Conservation (phyloP, 2,888 invertebrate species). For the Coenonympha glycerion region DNA sequence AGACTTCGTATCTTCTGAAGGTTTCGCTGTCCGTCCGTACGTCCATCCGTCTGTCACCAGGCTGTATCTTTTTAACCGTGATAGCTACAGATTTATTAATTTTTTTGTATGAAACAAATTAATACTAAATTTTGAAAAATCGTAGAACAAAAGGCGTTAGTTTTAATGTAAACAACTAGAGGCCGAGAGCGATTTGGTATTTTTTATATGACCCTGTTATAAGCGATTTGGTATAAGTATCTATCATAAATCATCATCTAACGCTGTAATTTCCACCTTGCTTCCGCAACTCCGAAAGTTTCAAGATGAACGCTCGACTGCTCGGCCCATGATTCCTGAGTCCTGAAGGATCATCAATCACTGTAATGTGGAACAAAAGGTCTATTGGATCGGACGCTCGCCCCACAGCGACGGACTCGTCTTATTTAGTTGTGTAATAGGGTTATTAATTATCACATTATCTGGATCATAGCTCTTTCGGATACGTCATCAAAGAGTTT, state of each 20-base stretch:
- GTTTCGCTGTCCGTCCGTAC: no score
- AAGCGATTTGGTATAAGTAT: no score
- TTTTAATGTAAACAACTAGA: no score
- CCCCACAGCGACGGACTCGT: not conserved
- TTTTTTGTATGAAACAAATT: no score
- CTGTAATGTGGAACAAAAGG: conserved; percentile 1
- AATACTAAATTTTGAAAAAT: no score
- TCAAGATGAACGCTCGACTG: not conserved
- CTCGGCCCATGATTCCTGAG: not conserved
- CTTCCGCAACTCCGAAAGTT: not conserved
- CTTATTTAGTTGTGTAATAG: not conserved
- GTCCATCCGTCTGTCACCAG: no score
- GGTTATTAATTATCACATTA: conserved; percentile 1
- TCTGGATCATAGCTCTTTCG: not conserved
- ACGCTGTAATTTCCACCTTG: not conserved
- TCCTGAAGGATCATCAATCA: conserved; percentile 1
- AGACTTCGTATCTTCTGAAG: no score
- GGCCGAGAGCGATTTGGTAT: no score
- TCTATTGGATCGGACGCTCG: not conserved
- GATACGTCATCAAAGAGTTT: not conserved
- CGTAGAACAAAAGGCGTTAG: no score
- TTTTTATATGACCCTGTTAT: no score
- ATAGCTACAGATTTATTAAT: no score
- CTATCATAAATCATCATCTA: not conserved
- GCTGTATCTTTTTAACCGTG: no score